A percentile compares a stretch with the other conserved stretches of the same genome.
Conservation (phyloP, 23 tunicate species). For the Trididemnum miniatum region DNA sequence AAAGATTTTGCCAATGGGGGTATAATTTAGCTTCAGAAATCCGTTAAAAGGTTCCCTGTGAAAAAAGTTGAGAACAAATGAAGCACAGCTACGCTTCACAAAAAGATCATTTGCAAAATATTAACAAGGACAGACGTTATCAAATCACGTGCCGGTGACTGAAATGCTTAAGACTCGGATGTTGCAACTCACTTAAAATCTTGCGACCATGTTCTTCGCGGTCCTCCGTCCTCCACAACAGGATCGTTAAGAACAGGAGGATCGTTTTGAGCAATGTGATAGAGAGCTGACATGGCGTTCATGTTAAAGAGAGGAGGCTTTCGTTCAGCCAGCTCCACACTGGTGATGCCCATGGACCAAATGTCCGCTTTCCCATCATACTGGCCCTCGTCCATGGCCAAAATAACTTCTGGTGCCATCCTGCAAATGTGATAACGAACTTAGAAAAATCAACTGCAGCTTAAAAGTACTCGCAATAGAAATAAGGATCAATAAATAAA, state of each 20-base stretch:
- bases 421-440: no score
- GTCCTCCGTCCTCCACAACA: constrained; percentile 31
- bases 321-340: constrained; percentile 86
- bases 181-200: constrained; percentile 59
- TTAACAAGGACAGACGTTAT: no score
- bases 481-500: no score
- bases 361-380: constrained; percentile 96
- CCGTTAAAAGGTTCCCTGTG: no score
- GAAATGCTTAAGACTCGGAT: no score
- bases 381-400: constrained; percentile 99
- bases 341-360: constrained; percentile 97
- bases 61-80: no score
- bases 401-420: constrained; percentile 98
- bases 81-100: no score
- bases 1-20: no score
- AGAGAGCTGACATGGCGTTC: constrained; percentile 97
- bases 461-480: no score
- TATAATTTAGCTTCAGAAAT: background rate
- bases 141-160: no score
- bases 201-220: constrained; percentile 68
- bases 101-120: no score
- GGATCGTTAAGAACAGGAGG: constrained; percentile 77
- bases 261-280: constrained; percentile 95
- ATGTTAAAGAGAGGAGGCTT: constrained; percentile 94
- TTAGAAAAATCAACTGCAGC: no score